Evolutionary conservation across 2,113 vertebrate species (phyloP), one percentile per base, ranked within the genome.

Genomic region (Misgurnus mizolepis): DNA sequence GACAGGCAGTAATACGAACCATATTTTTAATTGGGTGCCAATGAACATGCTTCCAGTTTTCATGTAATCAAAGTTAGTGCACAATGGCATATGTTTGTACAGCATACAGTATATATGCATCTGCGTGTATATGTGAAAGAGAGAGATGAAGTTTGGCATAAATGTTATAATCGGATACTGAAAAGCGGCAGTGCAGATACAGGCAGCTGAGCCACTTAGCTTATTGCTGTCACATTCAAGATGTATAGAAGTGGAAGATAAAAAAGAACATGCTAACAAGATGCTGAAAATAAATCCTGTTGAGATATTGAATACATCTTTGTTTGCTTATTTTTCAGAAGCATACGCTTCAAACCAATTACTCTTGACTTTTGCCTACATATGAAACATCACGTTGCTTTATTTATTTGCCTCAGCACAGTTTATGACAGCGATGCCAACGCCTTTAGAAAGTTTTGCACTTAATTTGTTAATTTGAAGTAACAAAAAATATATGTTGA

Each of bases 21-120:
- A 86, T 90, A 88, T 88, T 89, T 82, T 86, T 76, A 58, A 79
- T 82, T 67, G 83, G 84, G 85, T 85, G 84, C 89, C 88, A 88
- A 85, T 77, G 77, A 58, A 81, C 47, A 34, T 34, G 43, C 73
- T 53, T 41, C 61, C 65, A 75, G 78, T 75, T 86, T 70, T 1
- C 50, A 43, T 78, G 82, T 84, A 91, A 91, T 91, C 88, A 86
- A 69, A 87, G 88, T 80, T 56, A 79, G 73, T 58, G 68, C 64
- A 80, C 83, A 78, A 81, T 85, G 83, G 71, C 60, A 58, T 73
- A 86, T 55, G 41, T 74, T 61, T 77, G 18, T 68, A 50, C 9
- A 50, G 49, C 9, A 34, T 34, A 34, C 27, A 5, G 27, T 65
- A 11, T 65, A 11, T 65, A 11, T 80, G 56, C n/a, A 18, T 78